These are phyloP conservation scores for Agriopis aurantiaria DNA, from an alignment of 2,888 invertebrate species.

Conservation along the genomic window DNA sequence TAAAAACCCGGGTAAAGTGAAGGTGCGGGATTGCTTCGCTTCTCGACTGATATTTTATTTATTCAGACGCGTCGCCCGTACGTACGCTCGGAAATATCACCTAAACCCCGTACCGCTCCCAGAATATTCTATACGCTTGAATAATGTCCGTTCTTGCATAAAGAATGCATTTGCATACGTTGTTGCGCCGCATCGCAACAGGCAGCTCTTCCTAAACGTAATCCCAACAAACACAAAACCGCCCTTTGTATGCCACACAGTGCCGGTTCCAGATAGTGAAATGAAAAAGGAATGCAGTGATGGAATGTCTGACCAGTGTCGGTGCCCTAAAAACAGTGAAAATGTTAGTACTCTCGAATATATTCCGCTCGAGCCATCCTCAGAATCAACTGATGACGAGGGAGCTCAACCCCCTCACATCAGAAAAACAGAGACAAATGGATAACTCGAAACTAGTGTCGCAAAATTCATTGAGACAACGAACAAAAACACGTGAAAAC, in stretches of 20 bases:
- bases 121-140: conserved; percentile 74
- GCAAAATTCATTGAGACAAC: conserved; percentile 71
- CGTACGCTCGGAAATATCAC: conserved; percentile 63
- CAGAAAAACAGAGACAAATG: conserved; percentile 57
- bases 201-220: conserved; percentile 54
- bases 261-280: conserved; percentile 62
- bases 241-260: conserved; percentile 59
- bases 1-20: conserved; percentile 48
- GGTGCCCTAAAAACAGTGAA: conserved; percentile 81
- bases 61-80: conserved; percentile 64
- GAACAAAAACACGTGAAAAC: conserved; percentile 73
- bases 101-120: conserved; percentile 59
- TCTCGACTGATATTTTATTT: conserved; percentile 68
- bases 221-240: conserved; percentile 70
- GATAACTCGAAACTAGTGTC: conserved; percentile 60
- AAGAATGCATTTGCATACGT: conserved; percentile 74
- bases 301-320: conserved; percentile 81
- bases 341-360: conserved; percentile 83
- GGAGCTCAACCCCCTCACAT: conserved; percentile 58
- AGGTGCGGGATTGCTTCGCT: conserved; percentile 55
- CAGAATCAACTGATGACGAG: conserved; percentile 69
- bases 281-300: conserved; percentile 83
- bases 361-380: conserved; percentile 76
- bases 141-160: conserved; percentile 72
- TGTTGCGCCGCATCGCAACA: conserved; percentile 65